phyloP scores from a whole-genome alignment of 2,113 vertebrate genomes.

The Leptobrachium ailaonicum region DNA sequence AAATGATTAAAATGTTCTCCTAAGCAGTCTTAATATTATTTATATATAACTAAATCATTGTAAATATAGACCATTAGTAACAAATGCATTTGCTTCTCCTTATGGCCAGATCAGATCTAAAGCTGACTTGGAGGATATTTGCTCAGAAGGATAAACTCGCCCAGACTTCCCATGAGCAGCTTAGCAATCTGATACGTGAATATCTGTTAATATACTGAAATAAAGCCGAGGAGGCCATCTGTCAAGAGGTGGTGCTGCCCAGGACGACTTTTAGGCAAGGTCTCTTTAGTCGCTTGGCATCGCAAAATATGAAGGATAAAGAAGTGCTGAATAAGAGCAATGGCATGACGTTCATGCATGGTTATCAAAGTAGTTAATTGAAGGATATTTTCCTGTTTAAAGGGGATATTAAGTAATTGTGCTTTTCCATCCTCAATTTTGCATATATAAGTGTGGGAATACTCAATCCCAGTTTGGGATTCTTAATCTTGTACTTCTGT shows the following conservation, averaged over 20 bases:
- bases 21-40: background rate
- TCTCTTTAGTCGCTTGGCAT: slow-evolving; percentile 8
- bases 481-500: no score
- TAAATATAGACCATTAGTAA: background rate
- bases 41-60: background rate
- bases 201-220: slow-evolving; percentile 48
- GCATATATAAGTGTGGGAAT: no score
- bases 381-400: no score
- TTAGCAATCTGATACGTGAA: slow-evolving; percentile 44
- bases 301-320: slow-evolving; percentile 1
- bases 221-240: slow-evolving; percentile 43
- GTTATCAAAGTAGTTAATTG: no score
- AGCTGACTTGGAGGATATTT: slow-evolving; percentile 49
- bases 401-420: no score
- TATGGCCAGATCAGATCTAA: slow-evolving; percentile 28
- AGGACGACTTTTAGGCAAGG: slow-evolving; percentile 28
- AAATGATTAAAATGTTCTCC: background rate
- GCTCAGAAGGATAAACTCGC: slow-evolving; percentile 41
- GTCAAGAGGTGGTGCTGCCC: slow-evolving; percentile 27
- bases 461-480: no score
- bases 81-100: slow-evolving; percentile 4
- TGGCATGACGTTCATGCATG: no score
- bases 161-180: slow-evolving; percentile 42
- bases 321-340: no score
- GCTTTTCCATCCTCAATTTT: no score